Base-by-base conservation (phyloP, 2,797 vertebrate genomes). In the Acanthopagrus latus region DNA sequence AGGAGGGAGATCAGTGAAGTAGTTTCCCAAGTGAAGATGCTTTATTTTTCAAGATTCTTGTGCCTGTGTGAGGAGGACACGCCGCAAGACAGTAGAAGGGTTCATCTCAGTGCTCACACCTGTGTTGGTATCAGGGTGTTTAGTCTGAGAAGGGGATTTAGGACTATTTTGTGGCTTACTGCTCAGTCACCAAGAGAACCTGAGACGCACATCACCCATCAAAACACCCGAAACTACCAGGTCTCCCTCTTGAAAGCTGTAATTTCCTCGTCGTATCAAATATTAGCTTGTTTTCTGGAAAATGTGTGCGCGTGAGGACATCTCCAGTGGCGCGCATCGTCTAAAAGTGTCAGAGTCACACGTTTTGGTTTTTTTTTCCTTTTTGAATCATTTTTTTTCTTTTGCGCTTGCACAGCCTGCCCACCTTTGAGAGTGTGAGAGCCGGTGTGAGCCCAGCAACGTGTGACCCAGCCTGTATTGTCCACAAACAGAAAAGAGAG, bases 121-220 rank as follows among this genome's bases (percentile, higher is more conserved):
- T 93, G 91, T 81, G 67, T 56, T 80, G 82, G 78, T 77, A 89
- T 92, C 83, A 76, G 83, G 74, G 85, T 91, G 88, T 93, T 91
- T 91, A 88, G 91, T 90, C 91, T 93, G 86, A 89, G 82, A 84
- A 63, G 74, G 65, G 85, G 88, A 91, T 92, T 93, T 91, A 67
- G 65, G 77, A 64, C 60, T 63, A 23, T 86, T 33, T 88, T 85
- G 65, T 81, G 86, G 76, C n/a, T 86, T 78, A 80, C 69, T 68
- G 65, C 64, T 84, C 64, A 52, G 57, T 84, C 71, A 56, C 56
- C 48, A 47, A 76, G 65, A 66, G 64, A 84, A 85, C 75, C 54
- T 71, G 65, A 74, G 78, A 76, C 60, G 78, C 67, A 73, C 50
- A 81, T 85, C 48, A 33, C 21, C 63, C 64, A 76, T 78, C 56